A percentile compares a stretch with the other conserved stretches of the same genome.
phyloP scores from a whole-genome alignment of 2,888 invertebrate genomes.

The Drosophila pullipes region DNA sequence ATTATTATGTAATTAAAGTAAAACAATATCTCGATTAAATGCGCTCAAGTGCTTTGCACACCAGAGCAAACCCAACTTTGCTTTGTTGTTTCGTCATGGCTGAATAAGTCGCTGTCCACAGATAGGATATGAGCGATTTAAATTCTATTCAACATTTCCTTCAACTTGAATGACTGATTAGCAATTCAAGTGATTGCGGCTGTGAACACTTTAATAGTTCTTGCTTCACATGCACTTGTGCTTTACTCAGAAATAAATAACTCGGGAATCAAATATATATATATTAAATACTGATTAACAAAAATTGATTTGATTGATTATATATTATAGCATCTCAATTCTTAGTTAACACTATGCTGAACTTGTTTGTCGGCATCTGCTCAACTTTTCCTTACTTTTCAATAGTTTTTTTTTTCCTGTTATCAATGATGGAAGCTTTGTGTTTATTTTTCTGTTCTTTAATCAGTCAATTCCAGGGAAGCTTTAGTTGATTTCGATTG shows the following conservation, averaged over 20 bases:
- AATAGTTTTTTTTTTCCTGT: slow-evolving; percentile 33
- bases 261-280: background rate
- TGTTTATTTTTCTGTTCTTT: slow-evolving; percentile 8
- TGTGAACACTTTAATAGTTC: slow-evolving; percentile 1
- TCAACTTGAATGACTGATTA: background rate
- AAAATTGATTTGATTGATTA: background rate
- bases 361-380: background rate
- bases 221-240: background rate
- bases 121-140: background rate
- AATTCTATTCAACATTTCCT: background rate
- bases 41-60: slow-evolving; percentile 53
- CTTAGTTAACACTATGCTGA: background rate
- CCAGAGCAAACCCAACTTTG: slow-evolving; percentile 3
- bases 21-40: slow-evolving; percentile 71
- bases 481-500: slow-evolving; percentile 50
- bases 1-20: slow-evolving; percentile 79
- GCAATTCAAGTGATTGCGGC: background rate
- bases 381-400: slow-evolving; percentile 31
- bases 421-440: slow-evolving; percentile 40
- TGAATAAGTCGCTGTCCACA: slow-evolving; percentile 5
- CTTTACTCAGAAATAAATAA: background rate
- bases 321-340: background rate
- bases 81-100: slow-evolving; percentile 19
- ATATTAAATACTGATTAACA: background rate
- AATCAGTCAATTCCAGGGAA: slow-evolving; percentile 22